Conservation (phyloP, 2,113 vertebrate species). For the Echinops telfairi region DNA sequence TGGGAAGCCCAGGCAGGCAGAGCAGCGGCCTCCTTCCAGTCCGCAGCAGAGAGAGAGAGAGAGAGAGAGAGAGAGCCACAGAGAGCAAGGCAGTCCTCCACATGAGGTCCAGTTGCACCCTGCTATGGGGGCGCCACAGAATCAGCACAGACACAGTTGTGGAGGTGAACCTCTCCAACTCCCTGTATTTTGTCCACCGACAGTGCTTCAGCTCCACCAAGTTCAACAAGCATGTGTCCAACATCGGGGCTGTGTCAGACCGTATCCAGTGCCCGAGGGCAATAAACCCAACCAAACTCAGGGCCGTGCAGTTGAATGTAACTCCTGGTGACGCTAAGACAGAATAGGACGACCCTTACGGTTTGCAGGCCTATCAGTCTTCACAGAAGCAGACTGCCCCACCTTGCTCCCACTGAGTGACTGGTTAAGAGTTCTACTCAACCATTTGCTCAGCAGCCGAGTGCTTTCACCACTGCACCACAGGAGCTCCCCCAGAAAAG, state of each 20-base stretch:
- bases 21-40: no score
- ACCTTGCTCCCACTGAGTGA: no score
- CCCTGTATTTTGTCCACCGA: slow-evolving; percentile 64
- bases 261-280: not conserved
- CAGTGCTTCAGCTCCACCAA: slow-evolving; percentile 37
- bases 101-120: not conserved
- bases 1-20: not conserved
- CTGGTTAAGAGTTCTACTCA: no score
- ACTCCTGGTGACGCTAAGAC: no score
- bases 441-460: no score
- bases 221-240: slow-evolving; percentile 64
- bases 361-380: no score
- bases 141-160: slow-evolving; percentile 38
- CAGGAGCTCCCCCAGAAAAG: not conserved
- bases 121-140: not conserved
- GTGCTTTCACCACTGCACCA: no score
- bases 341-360: no score
- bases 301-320: no score
- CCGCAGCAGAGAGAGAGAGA: not conserved
- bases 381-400: no score
- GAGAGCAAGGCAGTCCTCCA: not conserved
- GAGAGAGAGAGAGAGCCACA: not conserved
- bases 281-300: not conserved
- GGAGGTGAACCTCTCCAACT: slow-evolving; percentile 46
- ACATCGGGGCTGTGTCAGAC: slow-evolving; percentile 58